Percentiles rank a stretch among this genome's conserved stretches.
Evolutionary conservation across 2,888 invertebrate genomes (phyloP).

Genomic region (Eristalis pertinax): DNA sequence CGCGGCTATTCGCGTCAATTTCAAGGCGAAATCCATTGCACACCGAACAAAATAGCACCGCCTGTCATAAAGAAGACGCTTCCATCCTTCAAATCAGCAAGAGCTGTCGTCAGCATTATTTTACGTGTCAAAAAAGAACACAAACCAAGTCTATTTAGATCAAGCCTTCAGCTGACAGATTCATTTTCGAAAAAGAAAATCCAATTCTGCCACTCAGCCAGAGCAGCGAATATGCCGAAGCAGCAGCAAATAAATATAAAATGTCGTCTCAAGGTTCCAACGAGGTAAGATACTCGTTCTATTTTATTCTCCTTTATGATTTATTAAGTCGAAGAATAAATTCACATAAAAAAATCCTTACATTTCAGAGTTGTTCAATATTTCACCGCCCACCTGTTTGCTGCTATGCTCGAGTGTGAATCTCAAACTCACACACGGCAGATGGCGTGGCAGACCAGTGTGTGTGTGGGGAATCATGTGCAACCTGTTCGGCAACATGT

Average conservation of each 20-base stretch:
- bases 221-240: background rate
- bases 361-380: background rate
- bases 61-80: background rate
- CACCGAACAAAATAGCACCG: background rate
- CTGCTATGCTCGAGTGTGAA: conserved; percentile 7
- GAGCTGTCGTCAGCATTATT: background rate
- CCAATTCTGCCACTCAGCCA: background rate
- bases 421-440: background rate
- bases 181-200: background rate
- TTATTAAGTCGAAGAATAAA: conserved; percentile 7
- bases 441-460: background rate
- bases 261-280: conserved; percentile 27
- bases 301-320: conserved; percentile 32
- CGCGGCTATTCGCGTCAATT: background rate
- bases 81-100: background rate
- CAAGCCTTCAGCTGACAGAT: background rate
- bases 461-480: background rate
- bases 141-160: background rate
- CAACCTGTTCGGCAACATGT: conserved; percentile 27
- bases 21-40: background rate
- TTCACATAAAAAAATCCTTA: background rate
- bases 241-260: background rate
- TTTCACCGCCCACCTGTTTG: conserved; percentile 54
- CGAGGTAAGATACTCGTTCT: background rate
- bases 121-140: background rate